Percentiles rank a stretch among this genome's conserved stretches.
These are phyloP conservation scores for Intellagama lesueurii DNA, from an alignment of 2,797 vertebrate species.

Conservation along the genomic window DNA sequence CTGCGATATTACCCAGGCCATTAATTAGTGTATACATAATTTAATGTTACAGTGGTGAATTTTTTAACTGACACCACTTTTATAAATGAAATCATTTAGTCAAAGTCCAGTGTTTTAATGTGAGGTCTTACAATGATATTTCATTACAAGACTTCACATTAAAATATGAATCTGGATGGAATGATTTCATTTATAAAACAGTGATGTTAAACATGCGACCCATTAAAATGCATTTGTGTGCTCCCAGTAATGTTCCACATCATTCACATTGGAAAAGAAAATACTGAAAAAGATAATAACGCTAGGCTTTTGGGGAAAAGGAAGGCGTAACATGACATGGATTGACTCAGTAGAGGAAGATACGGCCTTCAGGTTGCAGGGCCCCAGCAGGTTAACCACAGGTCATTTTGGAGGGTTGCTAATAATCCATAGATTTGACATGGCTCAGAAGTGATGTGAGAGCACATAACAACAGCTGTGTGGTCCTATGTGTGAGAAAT, in stretches of 20 bases:
- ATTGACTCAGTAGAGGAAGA: too few species aligned
- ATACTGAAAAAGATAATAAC: too few species aligned
- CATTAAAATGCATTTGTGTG: not conserved
- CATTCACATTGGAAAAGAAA: not conserved
- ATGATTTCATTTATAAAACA: not conserved
- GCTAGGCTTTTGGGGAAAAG: too few species aligned
- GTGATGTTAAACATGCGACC: not conserved
- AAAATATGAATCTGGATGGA: not conserved
- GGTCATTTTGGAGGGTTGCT: too few species aligned
- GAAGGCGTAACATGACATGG: too few species aligned
- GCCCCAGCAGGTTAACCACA: too few species aligned
- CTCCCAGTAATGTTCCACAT: not conserved
- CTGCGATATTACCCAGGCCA: not conserved
- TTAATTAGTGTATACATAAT: not conserved
- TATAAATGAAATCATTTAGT: not conserved
- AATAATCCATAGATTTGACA: too few species aligned
- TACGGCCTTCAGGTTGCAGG: too few species aligned
- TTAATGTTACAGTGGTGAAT: not conserved
- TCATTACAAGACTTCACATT: not conserved
- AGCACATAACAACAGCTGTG: too few species aligned
- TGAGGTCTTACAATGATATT: slow-evolving; percentile 12
- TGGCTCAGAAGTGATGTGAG: too few species aligned
- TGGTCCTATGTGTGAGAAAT: too few species aligned
- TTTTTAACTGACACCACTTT: not conserved
- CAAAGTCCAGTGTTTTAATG: not conserved